Conservation (phyloP, 2,113 vertebrate species). For the Petroica traversi region DNA sequence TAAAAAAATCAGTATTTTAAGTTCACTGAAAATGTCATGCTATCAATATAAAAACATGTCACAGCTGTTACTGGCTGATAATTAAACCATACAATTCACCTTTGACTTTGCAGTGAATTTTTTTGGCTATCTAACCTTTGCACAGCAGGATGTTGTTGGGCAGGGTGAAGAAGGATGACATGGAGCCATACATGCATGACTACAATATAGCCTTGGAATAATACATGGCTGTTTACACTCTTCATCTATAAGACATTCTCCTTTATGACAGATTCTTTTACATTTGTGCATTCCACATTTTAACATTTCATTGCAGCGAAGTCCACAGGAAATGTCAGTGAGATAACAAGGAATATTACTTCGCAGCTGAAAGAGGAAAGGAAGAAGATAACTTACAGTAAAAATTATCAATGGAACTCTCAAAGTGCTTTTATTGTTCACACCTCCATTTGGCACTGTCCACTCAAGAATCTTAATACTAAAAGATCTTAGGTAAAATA, state of each 20-base stretch:
- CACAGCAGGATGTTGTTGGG: slow-evolving; percentile 80
- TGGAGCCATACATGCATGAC: slow-evolving; percentile 88
- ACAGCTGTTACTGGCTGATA: neutral
- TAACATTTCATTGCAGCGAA: slow-evolving; percentile 85
- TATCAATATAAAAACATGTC: neutral
- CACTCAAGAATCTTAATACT: neutral
- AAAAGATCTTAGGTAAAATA: neutral
- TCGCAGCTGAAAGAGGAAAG: slow-evolving; percentile 80
- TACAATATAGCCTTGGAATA: slow-evolving; percentile 83
- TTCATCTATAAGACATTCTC: slow-evolving; percentile 85
- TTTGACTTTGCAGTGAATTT: neutral
- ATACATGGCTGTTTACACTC: slow-evolving; percentile 88
- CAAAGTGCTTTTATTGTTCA: neutral
- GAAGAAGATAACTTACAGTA: neutral
- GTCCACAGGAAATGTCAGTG: slow-evolving; percentile 94
- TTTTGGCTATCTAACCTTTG: slow-evolving; percentile 79
- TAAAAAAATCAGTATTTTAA: neutral
- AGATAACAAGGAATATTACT: slow-evolving; percentile 97
- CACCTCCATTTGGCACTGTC: neutral
- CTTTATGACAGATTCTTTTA: slow-evolving; percentile 92
- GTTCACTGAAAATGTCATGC: neutral
- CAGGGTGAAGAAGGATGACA: slow-evolving; percentile 88
- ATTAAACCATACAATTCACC: neutral
- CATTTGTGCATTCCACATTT: slow-evolving; percentile 91
- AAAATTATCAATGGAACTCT: neutral